Percentiles rank a stretch among this genome's conserved stretches.
Conservation (phyloP, 2,113 vertebrate genomes). For the Cyprinodon brontotheroides region DNA sequence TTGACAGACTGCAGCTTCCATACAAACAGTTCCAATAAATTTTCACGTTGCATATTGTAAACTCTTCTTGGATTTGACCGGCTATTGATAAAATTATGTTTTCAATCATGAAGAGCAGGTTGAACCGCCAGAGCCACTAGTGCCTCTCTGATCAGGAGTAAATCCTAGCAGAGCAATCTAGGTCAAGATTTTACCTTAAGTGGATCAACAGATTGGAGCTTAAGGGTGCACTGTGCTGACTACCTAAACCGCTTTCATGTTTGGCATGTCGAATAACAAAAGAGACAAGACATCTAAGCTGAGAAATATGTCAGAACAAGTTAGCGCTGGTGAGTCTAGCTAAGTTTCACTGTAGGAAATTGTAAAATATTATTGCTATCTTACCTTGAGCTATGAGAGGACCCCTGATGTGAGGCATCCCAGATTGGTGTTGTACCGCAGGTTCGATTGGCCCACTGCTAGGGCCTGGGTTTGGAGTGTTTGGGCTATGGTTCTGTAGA, state of each 20-base stretch:
- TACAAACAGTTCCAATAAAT: conserved; percentile 74
- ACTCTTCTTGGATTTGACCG: conserved; percentile 49
- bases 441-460: conserved; percentile 73
- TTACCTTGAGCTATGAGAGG: conserved; percentile 73
- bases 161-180: conserved; percentile 63
- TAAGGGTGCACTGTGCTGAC: conserved; percentile 41
- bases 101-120: conserved; percentile 28
- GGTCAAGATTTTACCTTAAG: conserved; percentile 73
- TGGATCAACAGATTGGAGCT: conserved; percentile 68
- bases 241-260: conserved; percentile 44
- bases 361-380: conserved; percentile 2
- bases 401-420: conserved; percentile 69
- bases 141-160: conserved; percentile 58
- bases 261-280: conserved; percentile 35
- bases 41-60: conserved; percentile 68
- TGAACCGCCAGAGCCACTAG: conserved; percentile 24
- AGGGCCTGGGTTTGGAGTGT: conserved; percentile 74
- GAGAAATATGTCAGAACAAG: not conserved
- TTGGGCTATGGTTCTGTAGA: conserved; percentile 80
- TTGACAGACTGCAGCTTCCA: conserved; percentile 68
- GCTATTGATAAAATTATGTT: too few species aligned
- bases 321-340: not conserved
- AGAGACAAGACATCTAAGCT: conserved; percentile 8
- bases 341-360: not conserved
- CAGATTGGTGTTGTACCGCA: conserved; percentile 71